Evolutionary conservation across 2,113 vertebrate genomes (phyloP), one percentile per base, ranked within the genome.

Genomic region (Chelonoidis abingdonii): DNA sequence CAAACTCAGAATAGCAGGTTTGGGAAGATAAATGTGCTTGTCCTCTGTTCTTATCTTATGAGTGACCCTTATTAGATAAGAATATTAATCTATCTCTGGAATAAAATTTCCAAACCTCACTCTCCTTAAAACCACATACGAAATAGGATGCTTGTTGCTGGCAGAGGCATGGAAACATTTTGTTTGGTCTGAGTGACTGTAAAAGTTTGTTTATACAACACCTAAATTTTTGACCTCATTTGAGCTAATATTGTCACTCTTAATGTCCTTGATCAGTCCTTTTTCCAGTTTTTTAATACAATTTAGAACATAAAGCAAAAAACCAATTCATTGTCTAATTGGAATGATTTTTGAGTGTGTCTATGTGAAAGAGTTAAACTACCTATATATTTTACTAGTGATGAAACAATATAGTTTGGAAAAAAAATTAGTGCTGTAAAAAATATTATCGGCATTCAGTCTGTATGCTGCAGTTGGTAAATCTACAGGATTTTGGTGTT

Each of bases 181-280:
- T 13, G 1, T 22, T 59, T 88, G 38, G 5, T 21, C 50, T 93
- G 35, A 56, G 56, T 47, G 88, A 72, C 44, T 81, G 69, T 49
- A 80, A 80, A 52, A 53, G 72, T 78, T 3, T 72, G 84, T 91
- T 90, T 50, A 41, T 62, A 8, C 8, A 17, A 88, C 80, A 92
- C 19, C 54, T 80, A 49, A 44, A 13, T 25, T 53, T 53, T 72
- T 89, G 38, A 53, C 0, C 2, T 2, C 80, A 3, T 92, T 86
- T 84, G 90, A 9, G 54, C 52, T 95, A 88, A 88, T 94, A 56
- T 92, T 90, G 86, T 86, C 41, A 3, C 59, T 83, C 81, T 62
- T 7, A 3, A 11, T 47, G 87, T 56, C 53, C 25, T 31, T 92
- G 35, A 72, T 38, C n/a, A 59, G 83, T 81, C 94, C 29, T 80